Conservation (phyloP, 2,113 vertebrate species). For the Dendrocopos noguchii region DNA sequence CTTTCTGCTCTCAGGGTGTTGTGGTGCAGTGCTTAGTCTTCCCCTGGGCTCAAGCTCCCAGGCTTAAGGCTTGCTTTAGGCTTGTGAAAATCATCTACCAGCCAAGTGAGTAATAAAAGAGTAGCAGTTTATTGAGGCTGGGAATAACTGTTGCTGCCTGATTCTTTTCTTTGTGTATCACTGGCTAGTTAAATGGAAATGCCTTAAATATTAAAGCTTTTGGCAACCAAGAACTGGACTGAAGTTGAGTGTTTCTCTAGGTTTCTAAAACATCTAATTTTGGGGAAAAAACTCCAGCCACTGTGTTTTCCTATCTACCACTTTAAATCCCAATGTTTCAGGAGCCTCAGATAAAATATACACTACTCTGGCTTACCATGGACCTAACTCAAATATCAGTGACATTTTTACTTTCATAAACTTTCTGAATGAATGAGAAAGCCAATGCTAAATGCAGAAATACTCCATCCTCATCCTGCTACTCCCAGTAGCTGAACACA, state of each 20-base stretch:
- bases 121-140: background rate
- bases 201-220: background rate
- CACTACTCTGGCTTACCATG: background rate
- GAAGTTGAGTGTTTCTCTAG: background rate
- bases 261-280: background rate
- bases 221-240: background rate
- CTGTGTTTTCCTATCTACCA: background rate
- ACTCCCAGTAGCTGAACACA: background rate
- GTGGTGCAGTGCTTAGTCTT: background rate
- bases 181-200: background rate
- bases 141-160: background rate
- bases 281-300: accelerated
- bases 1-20: background rate
- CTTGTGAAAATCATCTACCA: background rate
- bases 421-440: background rate
- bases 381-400: background rate
- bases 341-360: background rate
- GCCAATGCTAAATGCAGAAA: background rate
- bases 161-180: background rate
- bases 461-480: background rate
- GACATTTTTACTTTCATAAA: background rate
- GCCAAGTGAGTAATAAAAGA: background rate
- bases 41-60: background rate
- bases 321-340: background rate
- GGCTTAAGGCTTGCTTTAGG: background rate